phyloP scores from a whole-genome alignment of 1,140 invertebrate genomes.

The Laodelphax striatellus region DNA sequence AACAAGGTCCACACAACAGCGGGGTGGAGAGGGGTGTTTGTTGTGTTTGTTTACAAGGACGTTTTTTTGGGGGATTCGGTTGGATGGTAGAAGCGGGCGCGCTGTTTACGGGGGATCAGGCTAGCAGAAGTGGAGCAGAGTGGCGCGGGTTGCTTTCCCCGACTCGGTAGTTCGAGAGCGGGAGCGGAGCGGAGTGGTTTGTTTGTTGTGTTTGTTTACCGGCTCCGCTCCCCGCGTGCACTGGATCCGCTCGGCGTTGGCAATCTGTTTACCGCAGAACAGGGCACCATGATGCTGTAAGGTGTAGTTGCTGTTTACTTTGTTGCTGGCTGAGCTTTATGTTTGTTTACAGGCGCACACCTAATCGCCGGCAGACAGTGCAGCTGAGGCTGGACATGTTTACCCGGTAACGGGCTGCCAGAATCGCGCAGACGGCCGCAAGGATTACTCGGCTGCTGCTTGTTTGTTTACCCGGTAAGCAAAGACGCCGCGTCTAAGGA shows the following conservation, averaged over 20 bases:
- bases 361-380: neutral
- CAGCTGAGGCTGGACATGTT: slow-evolving; percentile 10
- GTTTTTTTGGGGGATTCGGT: neutral
- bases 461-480: slow-evolving; percentile 7
- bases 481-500: slow-evolving; percentile 8
- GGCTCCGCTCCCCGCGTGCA: neutral
- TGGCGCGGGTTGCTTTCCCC: neutral
- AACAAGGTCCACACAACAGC: neutral
- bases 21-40: neutral
- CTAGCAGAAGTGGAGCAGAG: neutral
- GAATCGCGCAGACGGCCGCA: neutral
- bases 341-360: neutral
- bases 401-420: slow-evolving; percentile 14
- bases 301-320: slow-evolving; percentile 10
- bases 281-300: slow-evolving; percentile 1
- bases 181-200: neutral
- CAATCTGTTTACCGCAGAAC: slow-evolving; percentile 12
- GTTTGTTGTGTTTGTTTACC: slow-evolving; percentile 15
- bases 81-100: neutral
- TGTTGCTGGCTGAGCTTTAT: neutral
- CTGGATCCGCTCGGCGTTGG: neutral
- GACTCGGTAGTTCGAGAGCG: neutral
- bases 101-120: slow-evolving; percentile 12
- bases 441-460: too few relatives aligned
- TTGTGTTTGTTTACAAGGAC: neutral